Conservation (phyloP, 2,888 invertebrate genomes). For the Philhelius pedissequus region DNA sequence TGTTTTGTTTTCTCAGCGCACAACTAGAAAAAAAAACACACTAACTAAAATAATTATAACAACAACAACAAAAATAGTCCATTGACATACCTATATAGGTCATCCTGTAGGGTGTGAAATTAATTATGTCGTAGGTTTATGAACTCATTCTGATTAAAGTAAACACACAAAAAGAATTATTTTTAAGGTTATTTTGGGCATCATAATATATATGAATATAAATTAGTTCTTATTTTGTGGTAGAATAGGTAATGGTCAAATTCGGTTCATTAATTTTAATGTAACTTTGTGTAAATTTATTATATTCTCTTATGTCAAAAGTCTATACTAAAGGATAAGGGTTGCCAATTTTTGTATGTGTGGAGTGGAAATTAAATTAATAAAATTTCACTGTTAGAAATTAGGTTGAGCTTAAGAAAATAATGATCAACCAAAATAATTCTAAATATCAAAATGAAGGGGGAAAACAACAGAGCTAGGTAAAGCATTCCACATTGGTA, state of each 20-base stretch:
- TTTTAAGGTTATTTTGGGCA: neutral
- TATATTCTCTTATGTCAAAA: neutral
- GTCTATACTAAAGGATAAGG: no score
- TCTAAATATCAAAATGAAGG: no score
- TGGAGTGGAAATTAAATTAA: no score
- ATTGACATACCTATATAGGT: neutral
- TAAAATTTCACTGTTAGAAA: no score
- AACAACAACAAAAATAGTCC: neutral
- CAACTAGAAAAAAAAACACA: neutral
- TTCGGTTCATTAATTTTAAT: neutral
- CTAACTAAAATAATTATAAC: neutral
- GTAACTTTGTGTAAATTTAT: neutral
- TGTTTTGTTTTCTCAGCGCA: neutral
- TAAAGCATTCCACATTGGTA: no score
- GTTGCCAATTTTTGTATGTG: neutral
- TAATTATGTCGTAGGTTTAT: conserved; percentile 35
- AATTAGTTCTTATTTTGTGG: neutral
- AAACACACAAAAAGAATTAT: neutral
- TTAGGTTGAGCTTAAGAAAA: no score
- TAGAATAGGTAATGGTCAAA: neutral
- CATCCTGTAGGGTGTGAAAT: conserved; percentile 31
- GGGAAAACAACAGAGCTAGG: no score
- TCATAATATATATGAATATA: conserved; percentile 1
- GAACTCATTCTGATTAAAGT: conserved; percentile 8
- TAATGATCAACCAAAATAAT: no score